Evolutionary conservation across 2,797 vertebrate genomes (phyloP), one percentile per base, ranked within the genome.

Genomic region (Protonibea diacanthus): DNA sequence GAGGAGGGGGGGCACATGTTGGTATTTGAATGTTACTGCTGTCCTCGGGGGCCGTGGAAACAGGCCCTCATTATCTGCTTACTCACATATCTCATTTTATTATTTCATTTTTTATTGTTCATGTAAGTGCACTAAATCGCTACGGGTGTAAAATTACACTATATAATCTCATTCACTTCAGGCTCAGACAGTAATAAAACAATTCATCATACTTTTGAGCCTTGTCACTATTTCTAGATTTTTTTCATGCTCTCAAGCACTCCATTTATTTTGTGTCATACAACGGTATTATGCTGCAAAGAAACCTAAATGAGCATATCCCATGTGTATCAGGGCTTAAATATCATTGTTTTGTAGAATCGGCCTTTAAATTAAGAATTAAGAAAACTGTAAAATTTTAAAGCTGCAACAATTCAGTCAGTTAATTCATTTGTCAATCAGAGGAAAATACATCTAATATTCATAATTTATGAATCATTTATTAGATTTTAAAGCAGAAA

Each of bases 21-120:
- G 77, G 45, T 72, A 83, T 86, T 89, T 89, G 64, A 80, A 85
- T 82, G 83, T 67, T 75, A 66, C 62, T 44, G 9, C 6, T 13
- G 13, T 80, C 84, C 48, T 85, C 29, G 0, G 75, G 83, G 84
- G 57, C 21, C 69, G 78, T 53, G 9, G 63, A 68, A 55, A 65
- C 33, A 25, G 49, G 12, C 42, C 73, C 11, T 21, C 17, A 38
- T 29, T 18, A 47, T 48, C 48, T n/a, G 45, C 10, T 2, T 11
- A 52, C 56, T 64, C 40, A 23, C 15, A 8, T 59, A 59, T 64
- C 70, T 68, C 14, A 3, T 56, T 71, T 47, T 44, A 20, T 51
- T 10, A 44, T 38, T 64, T n/a, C n/a, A n/a, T n/a, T 27, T 27
- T 74, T 52, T 71, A 65, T 40, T 25, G 15, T 63, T 57, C 45